Evolutionary conservation across 2,888 invertebrate species (phyloP), one percentile per base, ranked within the genome.

Genomic region (Aleiodes testaceus): DNA sequence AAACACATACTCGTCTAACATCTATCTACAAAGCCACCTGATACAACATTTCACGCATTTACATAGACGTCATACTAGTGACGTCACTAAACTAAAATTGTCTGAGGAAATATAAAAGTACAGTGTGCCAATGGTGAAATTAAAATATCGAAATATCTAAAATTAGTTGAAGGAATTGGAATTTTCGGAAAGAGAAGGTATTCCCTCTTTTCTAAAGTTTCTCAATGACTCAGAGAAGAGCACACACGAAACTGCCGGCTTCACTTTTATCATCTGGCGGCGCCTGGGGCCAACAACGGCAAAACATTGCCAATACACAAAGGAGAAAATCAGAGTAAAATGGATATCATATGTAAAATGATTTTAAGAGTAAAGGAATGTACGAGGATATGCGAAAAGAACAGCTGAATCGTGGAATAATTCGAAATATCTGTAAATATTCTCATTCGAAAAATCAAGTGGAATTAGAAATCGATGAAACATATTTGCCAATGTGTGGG

Each of bases 181-280:
- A 50, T 49, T 49, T 49, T 49, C 4, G 36, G 49, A 50, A 50
- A 16, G 9, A 14, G 26, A 12, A 14, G 11, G 44, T 44, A 44
- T 44, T 45, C 14, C 1, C 14, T 45, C 45, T 45, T 11, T 5
- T 53, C 30, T 36, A 36, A 6, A 1, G 16, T 30, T 52, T 52
- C 16, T 42, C 52, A 50, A 42, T 12, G 42, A 66, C 9, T 44
- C 44, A 20, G 44, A 36, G 14, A 6, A 36, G 14, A n/a, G 4
- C 18, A 14, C 42, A 36, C 59, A 16, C 12, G n/a, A 59, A 36
- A 59, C 59, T 16, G 14, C 9, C 12, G 59, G 12, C 36, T 14
- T 59, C 53, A 26, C 22, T 53, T 36, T 59, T 59, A 59, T 36
- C 16, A 59, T 59, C 42, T 59, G 42, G 36, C 59, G 59, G 59